Evolutionary conservation across 2,797 vertebrate species (phyloP).

Genomic region (Choloepus didactylus): DNA sequence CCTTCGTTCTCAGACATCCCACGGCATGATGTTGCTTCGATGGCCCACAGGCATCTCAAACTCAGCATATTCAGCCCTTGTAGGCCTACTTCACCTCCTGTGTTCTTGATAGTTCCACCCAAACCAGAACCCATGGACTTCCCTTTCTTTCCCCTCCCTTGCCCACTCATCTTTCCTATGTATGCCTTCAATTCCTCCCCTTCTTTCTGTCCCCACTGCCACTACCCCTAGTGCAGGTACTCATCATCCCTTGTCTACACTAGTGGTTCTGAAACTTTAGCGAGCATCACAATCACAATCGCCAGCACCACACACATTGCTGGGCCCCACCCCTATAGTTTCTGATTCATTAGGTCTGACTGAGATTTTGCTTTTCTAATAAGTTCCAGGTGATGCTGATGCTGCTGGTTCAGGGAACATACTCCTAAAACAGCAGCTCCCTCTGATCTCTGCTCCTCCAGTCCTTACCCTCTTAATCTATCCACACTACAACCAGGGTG

Average conservation of each 20-base stretch:
- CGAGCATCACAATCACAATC: background rate
- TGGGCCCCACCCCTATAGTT: background rate
- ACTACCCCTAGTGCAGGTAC: background rate
- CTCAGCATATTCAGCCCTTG: background rate
- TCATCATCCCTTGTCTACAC: background rate
- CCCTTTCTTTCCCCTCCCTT: background rate
- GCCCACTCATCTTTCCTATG: background rate
- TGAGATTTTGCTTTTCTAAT: background rate
- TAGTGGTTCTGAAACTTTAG: background rate
- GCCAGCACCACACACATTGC: background rate
- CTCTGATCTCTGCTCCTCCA: background rate
- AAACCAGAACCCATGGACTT: background rate
- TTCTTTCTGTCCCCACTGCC: background rate
- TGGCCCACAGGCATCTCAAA: background rate
- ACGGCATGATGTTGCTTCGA: background rate
- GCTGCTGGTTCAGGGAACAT: background rate
- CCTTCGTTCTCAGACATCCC: background rate
- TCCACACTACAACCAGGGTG: background rate
- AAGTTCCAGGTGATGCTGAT: background rate
- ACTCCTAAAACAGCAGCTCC: background rate
- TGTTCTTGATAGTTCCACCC: background rate
- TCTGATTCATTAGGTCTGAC: background rate
- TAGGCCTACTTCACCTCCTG: background rate
- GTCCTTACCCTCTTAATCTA: background rate
- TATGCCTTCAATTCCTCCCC: background rate